Evolutionary conservation across 2,797 vertebrate species (phyloP).

Genomic region (Chrysocyon brachyurus): DNA sequence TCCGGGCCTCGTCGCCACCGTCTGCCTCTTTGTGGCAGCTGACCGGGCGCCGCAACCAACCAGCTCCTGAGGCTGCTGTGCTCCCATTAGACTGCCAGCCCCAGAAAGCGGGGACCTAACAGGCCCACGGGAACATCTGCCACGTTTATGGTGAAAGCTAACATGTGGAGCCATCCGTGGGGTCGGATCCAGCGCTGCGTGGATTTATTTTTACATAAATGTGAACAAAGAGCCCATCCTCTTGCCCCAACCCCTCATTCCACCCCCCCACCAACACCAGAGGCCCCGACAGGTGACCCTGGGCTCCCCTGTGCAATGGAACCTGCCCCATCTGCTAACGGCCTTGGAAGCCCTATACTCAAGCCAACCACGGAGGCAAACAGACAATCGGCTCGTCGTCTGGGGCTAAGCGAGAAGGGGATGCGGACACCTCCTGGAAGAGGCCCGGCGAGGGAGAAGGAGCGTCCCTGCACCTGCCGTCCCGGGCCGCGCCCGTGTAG

Average conservation of each 20-base stretch:
- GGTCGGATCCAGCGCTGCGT: background rate
- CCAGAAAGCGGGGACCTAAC: background rate
- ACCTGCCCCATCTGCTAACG: slow-evolving; percentile 63
- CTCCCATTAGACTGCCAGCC: background rate
- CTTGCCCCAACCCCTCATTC: background rate
- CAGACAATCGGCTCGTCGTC: slow-evolving; percentile 71
- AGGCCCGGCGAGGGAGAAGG: background rate
- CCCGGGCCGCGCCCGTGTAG: no score
- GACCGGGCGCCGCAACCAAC: background rate
- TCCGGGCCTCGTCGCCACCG: background rate
- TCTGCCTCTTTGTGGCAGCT: background rate
- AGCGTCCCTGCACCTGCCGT: no score
- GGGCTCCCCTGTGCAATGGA: background rate
- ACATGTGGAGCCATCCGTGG: background rate
- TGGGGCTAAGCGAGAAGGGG: slow-evolving; percentile 58
- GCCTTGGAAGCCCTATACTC: slow-evolving; percentile 69
- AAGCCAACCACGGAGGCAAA: slow-evolving; percentile 72
- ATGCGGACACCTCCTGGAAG: slow-evolving; percentile 34
- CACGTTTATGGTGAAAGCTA: background rate
- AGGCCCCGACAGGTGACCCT: background rate
- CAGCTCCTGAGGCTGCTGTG: background rate
- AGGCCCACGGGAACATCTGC: background rate
- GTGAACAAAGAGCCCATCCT: background rate
- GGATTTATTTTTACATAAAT: background rate
- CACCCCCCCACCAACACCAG: background rate